A percentile compares a stretch with the other conserved stretches of the same genome.
phyloP scores from a whole-genome alignment of 2,113 vertebrate genomes.

The Apistogramma diplotaenia region DNA sequence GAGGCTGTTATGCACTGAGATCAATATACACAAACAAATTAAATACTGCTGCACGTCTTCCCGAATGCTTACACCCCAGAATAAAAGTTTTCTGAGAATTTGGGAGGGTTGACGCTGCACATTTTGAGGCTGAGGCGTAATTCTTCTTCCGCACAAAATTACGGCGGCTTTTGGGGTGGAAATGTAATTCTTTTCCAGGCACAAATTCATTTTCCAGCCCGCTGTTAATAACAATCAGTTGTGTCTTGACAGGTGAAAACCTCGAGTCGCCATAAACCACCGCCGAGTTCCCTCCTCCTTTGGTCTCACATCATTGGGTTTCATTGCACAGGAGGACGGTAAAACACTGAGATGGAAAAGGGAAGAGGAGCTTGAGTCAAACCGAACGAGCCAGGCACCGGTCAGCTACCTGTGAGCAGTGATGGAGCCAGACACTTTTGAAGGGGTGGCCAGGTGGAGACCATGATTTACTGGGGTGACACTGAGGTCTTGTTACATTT shows the following conservation, averaged over 20 bases:
- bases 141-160: conserved; percentile 41
- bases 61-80: conserved; percentile 9
- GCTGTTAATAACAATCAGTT: conserved; percentile 58
- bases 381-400: background rate
- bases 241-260: conserved; percentile 50
- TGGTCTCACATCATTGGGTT: conserved; percentile 61
- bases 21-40: conserved; percentile 7
- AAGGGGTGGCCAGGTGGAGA: background rate
- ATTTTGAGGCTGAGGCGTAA: conserved; percentile 8
- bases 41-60: conserved; percentile 9
- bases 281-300: background rate
- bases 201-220: conserved; percentile 42
- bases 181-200: conserved; percentile 21
- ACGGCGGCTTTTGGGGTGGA: conserved; percentile 13
- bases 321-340: conserved; percentile 57
- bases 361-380: background rate
- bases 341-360: conserved; percentile 55
- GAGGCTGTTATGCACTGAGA: background rate
- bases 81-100: conserved; percentile 26
- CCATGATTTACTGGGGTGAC: background rate
- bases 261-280: conserved; percentile 55
- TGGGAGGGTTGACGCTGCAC: conserved; percentile 37
- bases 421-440: background rate
- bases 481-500: background rate
- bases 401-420: background rate